Base-by-base conservation (phyloP, 2,797 vertebrate species). In the Clarias laeviceps region DNA sequence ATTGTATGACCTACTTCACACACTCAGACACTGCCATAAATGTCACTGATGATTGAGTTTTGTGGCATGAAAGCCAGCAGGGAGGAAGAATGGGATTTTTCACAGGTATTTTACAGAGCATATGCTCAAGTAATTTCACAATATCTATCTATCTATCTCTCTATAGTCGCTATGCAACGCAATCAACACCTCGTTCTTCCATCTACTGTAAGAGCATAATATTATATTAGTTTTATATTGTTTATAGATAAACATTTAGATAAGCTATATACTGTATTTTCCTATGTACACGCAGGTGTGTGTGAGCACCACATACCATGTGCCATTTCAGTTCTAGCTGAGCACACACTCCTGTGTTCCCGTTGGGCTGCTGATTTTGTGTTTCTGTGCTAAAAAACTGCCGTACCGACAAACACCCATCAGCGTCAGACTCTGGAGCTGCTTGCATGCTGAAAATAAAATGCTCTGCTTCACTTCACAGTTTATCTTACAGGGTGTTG, bases 261-360 rank as follows among this genome's bases (percentile, higher is more conserved):
- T 24, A 40, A 77, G 54, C 4, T 7, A 62, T 54, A 54, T 70
- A n/a, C n/a, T n/a, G n/a, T n/a, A 37, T 82, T 4, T 65, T n/a
- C 70, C 17, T 54, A 12, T 14, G 37, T 50, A 50, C 37, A 81
- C 29, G 85, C 88, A 90, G 89, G 88, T 90, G 87, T 84, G 65
- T 37, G 27, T 83, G 73, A 88, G 82, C 78, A 37, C 72, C 73
- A 81, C 78, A 88, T 83, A 66, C 82, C 88, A 56, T 59, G 82
- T 82, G 66, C 87, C 85, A 83, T 80, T 90, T 77, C 69, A 65
- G 87, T 90, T 90, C 84, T 86, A 86, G 88, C 90, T 89, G 90
- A 90, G 87, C 87, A 82, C 82, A 89, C 89, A 89, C 27, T 85
- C 86, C 82, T 77, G 80, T 68, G 86, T 86, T 86, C 82, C 72